Base-by-base conservation (phyloP, 2,113 vertebrate genomes). In the Nasalis larvatus region DNA sequence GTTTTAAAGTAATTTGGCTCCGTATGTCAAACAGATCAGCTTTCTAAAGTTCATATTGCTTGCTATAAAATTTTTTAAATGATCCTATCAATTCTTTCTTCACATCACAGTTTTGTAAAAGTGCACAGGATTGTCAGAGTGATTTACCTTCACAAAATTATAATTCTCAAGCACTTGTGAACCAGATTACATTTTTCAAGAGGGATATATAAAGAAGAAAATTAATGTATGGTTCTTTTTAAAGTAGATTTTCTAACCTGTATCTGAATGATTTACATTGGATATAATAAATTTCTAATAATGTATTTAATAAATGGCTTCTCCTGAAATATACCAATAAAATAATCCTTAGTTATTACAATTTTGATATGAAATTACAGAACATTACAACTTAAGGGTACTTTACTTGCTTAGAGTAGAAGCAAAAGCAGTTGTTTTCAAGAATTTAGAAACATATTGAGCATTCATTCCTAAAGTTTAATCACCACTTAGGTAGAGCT, bases 401-500 rank as follows among this genome's bases (percentile, higher is more conserved):
- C 9, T 96, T 92, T 81, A 90, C 92, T 92, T 81, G 88, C 92
- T 97, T 97, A 92, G 68, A 97, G 80, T 49, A 91, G 91, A 74
- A 58, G 37, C 30, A 95, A 97, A 77, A 88, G 1, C 4, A 73
- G 90, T 96, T 97, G 60, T 68, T 92, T 96, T 58, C 9, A 96
- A 97, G 83, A 98, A 88, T 88, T 98, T 97, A 94, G 69, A 97
- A 98, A 97, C 60, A 95, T 86, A 98, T 86, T 98, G 97, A 96
- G 87, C 77, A 97, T 97, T 98, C 86, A 95, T 98, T 97, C 94
- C 95, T 98, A 94, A 98, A 98, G 92, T 98, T 98, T 98, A 99
- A 99, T 98, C 97, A 98, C 97, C 97, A 98, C 96, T 98, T 98
- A 98, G 98, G 98, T 98, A 98, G 97, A 97, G 95, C 96, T 98